Evolutionary conservation across 1,140 invertebrate genomes (phyloP).

Genomic region (Brachionus koreanus): DNA sequence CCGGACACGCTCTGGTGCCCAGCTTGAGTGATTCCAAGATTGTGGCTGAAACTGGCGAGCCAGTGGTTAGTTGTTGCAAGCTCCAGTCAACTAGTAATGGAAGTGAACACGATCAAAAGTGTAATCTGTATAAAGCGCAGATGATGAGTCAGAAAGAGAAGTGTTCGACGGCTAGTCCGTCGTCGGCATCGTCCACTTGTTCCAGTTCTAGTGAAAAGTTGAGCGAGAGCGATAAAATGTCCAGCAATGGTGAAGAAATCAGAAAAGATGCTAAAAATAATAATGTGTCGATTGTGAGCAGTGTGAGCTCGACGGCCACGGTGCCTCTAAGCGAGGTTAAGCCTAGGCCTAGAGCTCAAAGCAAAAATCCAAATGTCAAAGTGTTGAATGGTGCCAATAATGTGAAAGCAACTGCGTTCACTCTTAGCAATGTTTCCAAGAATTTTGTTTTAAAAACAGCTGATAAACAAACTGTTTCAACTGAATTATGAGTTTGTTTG

Average conservation of each 20-base stretch:
- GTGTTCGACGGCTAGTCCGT: neutral
- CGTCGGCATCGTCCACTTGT: constrained; percentile 4
- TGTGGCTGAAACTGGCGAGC: neutral
- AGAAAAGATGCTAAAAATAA: neutral
- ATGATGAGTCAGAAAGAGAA: neutral
- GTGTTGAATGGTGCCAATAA: neutral
- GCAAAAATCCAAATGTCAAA: neutral
- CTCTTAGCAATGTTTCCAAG: neutral
- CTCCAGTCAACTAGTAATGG: neutral
- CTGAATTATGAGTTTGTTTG: constrained; percentile 4
- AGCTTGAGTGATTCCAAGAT: constrained; percentile 1
- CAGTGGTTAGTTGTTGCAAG: neutral
- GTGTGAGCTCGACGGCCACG: neutral
- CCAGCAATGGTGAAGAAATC: neutral
- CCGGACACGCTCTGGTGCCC: neutral
- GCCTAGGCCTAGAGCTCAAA: neutral
- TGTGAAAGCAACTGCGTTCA: neutral
- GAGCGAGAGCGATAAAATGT: neutral
- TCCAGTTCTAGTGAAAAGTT: constrained; percentile 1
- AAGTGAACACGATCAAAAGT: neutral
- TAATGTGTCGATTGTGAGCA: neutral
- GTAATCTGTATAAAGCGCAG: neutral
- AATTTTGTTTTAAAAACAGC: neutral
- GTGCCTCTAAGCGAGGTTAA: neutral
- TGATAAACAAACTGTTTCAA: neutral